phyloP scores from a whole-genome alignment of 2,113 vertebrate genomes.

The Strigops habroptila region DNA sequence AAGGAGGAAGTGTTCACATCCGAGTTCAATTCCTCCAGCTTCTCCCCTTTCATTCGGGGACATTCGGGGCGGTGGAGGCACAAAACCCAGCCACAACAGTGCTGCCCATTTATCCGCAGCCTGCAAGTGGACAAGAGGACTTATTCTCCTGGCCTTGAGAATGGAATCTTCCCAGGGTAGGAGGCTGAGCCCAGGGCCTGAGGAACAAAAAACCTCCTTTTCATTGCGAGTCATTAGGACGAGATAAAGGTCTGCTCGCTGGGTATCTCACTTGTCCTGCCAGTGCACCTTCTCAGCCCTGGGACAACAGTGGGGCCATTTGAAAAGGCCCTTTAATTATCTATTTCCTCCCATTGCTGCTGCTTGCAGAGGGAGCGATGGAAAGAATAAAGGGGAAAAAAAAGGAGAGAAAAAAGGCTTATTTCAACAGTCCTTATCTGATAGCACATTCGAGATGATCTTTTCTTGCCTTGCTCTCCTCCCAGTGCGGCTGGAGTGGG shows the following conservation, averaged over 20 bases:
- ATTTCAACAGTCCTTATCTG: slow-evolving; percentile 72
- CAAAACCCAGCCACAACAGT: background rate
- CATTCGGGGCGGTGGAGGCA: background rate
- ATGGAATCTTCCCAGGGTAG: slow-evolving; percentile 57
- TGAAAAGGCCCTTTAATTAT: slow-evolving; percentile 36
- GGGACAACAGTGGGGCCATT: slow-evolving; percentile 23
- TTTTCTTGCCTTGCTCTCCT: background rate
- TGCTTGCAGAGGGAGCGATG: background rate
- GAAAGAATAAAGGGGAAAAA: background rate
- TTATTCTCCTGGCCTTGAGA: slow-evolving; percentile 47
- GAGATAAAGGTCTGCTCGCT: slow-evolving; percentile 51
- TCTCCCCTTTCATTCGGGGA: slow-evolving; percentile 37
- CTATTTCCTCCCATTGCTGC: slow-evolving; percentile 26
- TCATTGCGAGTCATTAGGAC: slow-evolving; percentile 43
- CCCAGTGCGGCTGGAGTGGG: background rate
- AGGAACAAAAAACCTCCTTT: background rate
- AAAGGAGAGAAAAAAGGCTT: background rate
- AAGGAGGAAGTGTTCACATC: background rate
- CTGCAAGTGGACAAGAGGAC: slow-evolving; percentile 18
- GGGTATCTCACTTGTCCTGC: background rate
- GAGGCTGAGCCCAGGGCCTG: background rate
- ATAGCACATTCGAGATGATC: slow-evolving; percentile 46
- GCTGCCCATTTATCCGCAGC: slow-evolving; percentile 35
- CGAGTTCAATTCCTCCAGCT: background rate
- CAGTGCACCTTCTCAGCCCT: slow-evolving; percentile 10